Base-by-base conservation (phyloP, 2,113 vertebrate species). In the Elaphurus davidianus region DNA sequence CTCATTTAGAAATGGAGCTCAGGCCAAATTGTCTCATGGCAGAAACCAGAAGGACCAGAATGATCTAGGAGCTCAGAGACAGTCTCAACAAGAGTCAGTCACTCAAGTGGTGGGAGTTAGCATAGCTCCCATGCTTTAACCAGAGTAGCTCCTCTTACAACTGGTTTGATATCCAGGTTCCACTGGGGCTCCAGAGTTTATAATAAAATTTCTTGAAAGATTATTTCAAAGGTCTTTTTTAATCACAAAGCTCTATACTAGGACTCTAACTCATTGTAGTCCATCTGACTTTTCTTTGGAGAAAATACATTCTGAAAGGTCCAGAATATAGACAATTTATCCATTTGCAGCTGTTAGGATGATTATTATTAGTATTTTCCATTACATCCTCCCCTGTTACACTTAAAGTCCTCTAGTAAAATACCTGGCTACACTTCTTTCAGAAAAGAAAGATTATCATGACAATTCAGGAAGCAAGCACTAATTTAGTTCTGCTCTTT, bases 381-480 rank as follows among this genome's bases (percentile, higher is more conserved):
- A 87, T 27, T 43, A 54, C 2, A 67, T 2, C 7, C 12, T 83
- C 6, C 47, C 3, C 62, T 93, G 27, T 57, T 82, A 71, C 81
- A 40, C 19, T 82, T 76, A 82, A 97, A 92, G 19, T 93, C 30
- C 15, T 45, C 84, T n/a, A 93, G 23, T 64, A 86, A 96, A 88
- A 76, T 57, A 78, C 10, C 33, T 90, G 59, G 21, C 27, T 78
- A 55, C 21, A 30, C 40, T 59, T 91, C 47, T 84, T 88, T 91
- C 60, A 87, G 79, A 81, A 96, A 85, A 89, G 79, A 82, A 94
- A 90, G 19, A 74, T 83, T 64, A 90, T 71, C 52, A 76, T 94
- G 62, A 50, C 7, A 91, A 64, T 94, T 92, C 10, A 59, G 55
- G 14, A 90, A 81, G 52, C 11, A 93, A 93, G 78, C 81, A 71